Conservation (phyloP, 2,797 vertebrate species). For the Carapus acus region DNA sequence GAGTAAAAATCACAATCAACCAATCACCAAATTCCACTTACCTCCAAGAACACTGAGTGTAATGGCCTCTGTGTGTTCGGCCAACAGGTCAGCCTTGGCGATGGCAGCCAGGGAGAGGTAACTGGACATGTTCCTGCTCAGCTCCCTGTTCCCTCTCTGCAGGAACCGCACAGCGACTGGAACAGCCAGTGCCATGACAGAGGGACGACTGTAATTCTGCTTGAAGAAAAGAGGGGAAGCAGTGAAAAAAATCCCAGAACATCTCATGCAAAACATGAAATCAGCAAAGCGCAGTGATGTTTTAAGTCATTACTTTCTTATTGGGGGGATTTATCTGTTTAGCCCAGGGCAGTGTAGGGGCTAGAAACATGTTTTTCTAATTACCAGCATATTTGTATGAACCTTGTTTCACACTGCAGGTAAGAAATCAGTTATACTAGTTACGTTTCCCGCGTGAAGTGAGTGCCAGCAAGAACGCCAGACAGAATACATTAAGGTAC, state of each 20-base stretch:
- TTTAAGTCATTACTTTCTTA: too few species aligned
- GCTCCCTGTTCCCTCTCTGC: conserved; percentile 82
- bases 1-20: too few species aligned
- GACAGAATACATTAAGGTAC: background rate
- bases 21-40: too few species aligned
- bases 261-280: too few species aligned
- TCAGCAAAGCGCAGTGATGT: too few species aligned
- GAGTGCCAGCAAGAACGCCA: background rate
- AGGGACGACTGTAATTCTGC: conserved; percentile 87
- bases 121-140: conserved; percentile 93
- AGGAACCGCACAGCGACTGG: conserved; percentile 92
- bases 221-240: conserved; percentile 8
- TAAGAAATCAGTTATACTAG: background rate
- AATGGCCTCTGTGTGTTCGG: conserved; percentile 84
- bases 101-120: conserved; percentile 91
- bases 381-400: too few species aligned
- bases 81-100: conserved; percentile 82
- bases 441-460: background rate
- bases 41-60: conserved; percentile 85
- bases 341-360: too few species aligned
- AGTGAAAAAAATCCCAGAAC: background rate
- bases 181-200: conserved; percentile 86
- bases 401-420: too few species aligned
- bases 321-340: too few species aligned
- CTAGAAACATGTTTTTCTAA: too few species aligned